Conservation (phyloP, 2,113 vertebrate genomes). For the Pseudopipra pipra region DNA sequence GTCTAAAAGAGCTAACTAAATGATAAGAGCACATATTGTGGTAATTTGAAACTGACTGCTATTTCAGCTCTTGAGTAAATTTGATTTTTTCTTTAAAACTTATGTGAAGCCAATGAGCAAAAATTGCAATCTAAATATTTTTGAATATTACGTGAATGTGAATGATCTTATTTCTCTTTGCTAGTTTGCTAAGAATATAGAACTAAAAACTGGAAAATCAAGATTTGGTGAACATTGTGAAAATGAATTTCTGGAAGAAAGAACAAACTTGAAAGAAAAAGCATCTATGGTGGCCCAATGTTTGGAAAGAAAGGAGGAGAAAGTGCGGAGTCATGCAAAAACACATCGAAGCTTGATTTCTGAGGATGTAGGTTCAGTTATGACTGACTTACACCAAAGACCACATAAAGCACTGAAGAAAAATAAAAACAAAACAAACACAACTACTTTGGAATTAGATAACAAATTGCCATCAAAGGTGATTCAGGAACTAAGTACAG, state of each 20-base stretch:
- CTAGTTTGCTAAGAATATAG: slow-evolving; percentile 51
- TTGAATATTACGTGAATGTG: not conserved
- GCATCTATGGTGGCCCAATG: slow-evolving; percentile 63
- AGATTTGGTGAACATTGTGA: not conserved
- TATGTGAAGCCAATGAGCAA: not conserved
- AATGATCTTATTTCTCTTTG: not conserved
- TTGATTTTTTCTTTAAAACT: not conserved
- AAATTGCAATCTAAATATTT: not conserved
- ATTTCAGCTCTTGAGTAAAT: not conserved
- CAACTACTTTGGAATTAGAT: slow-evolving; percentile 38
- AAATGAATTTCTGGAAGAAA: slow-evolving; percentile 11
- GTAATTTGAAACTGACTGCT: not conserved
- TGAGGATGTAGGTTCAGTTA: slow-evolving; percentile 13
- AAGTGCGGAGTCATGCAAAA: slow-evolving; percentile 32
- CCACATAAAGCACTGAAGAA: slow-evolving; percentile 39
- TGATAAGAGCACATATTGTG: not conserved
- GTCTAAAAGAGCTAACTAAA: not conserved
- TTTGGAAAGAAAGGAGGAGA: slow-evolving; percentile 74
- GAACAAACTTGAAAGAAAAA: slow-evolving; percentile 60
- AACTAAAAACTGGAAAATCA: slow-evolving; percentile 35
- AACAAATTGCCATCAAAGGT: slow-evolving; percentile 80
- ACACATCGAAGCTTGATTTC: slow-evolving; percentile 55
- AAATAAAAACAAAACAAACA: slow-evolving; percentile 42
- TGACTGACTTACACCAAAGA: not conserved
- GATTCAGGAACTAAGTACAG: slow-evolving; percentile 85